These are phyloP conservation scores for Malurus splendens DNA, from an alignment of 2,797 vertebrate species.

Conservation along the genomic window DNA sequence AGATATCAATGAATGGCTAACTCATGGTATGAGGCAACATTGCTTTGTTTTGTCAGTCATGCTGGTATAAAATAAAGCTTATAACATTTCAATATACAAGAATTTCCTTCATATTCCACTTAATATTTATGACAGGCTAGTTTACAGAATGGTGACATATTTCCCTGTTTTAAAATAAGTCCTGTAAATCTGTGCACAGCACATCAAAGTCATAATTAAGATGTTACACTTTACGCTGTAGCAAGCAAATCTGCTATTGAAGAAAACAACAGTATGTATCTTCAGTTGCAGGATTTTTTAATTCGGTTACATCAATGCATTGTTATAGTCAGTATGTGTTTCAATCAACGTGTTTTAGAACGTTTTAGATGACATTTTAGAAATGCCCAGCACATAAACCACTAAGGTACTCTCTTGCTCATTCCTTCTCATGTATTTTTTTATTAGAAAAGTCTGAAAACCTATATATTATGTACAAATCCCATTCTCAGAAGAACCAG, in stretches of 20 bases:
- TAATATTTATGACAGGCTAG: background rate
- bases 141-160: background rate
- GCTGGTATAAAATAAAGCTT: background rate
- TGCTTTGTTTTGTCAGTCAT: background rate
- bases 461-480: background rate
- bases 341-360: background rate
- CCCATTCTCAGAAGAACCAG: background rate
- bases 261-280: background rate
- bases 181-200: background rate
- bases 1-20: background rate
- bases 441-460: background rate
- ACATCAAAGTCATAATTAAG: background rate
- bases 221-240: background rate
- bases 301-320: background rate
- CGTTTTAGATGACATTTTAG: background rate
- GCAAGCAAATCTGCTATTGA: background rate
- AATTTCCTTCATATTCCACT: background rate
- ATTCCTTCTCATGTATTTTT: background rate
- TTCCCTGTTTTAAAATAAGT: background rate
- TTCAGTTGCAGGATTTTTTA: background rate
- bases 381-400: background rate
- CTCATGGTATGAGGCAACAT: background rate
- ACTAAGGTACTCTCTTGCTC: background rate
- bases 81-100: background rate
- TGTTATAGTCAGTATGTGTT: background rate